Conservation (phyloP, 2,113 vertebrate species). For the Acrocephalus kingi region DNA sequence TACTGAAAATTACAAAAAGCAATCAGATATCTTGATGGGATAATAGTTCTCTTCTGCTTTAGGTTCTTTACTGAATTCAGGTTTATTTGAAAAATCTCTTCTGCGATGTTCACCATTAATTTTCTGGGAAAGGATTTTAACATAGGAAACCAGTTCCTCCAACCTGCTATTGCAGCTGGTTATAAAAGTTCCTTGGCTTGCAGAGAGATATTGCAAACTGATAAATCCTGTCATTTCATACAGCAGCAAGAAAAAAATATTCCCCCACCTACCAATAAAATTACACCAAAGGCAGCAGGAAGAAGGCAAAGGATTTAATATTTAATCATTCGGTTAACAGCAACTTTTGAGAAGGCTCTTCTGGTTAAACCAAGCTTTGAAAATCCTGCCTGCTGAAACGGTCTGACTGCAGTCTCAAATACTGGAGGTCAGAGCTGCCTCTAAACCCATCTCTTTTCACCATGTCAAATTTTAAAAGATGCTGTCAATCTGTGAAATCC, state of each 20-base stretch:
- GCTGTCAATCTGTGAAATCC: slow-evolving; percentile 40
- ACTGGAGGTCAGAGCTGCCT: not conserved
- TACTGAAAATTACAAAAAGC: not conserved
- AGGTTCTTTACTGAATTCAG: not conserved
- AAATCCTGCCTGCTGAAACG: not conserved
- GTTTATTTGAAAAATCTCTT: not conserved
- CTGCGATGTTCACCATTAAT: not conserved
- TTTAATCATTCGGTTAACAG: not conserved
- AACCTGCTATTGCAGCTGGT: not conserved
- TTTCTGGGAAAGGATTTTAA: not conserved
- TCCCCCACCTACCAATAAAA: not conserved
- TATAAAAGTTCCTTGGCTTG: not conserved
- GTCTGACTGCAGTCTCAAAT: not conserved
- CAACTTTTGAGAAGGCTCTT: not conserved
- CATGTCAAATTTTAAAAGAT: slow-evolving; percentile 40
- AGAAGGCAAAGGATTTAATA: not conserved
- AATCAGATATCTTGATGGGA: not conserved
- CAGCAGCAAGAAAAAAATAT: not conserved
- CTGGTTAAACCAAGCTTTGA: not conserved
- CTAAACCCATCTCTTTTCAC: slow-evolving; percentile 5
- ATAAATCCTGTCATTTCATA: not conserved
- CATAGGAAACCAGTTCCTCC: not conserved
- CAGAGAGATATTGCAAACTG: not conserved
- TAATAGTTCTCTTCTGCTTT: not conserved
- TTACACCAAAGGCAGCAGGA: not conserved